Evolutionary conservation across 2,113 vertebrate genomes (phyloP), one percentile per base, ranked within the genome.

Genomic region (Tetrao urogallus): DNA sequence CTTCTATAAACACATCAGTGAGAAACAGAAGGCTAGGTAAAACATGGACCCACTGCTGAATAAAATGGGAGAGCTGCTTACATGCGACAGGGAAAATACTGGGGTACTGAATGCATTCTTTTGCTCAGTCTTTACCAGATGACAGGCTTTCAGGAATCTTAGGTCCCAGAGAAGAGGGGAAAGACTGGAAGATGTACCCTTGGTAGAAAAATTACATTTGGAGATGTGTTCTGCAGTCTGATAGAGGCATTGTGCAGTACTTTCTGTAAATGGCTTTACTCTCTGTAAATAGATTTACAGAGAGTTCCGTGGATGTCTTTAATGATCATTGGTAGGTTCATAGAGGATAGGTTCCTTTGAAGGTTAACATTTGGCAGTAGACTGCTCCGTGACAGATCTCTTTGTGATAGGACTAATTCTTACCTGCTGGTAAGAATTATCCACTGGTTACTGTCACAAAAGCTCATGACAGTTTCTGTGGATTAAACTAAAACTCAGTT

Each of bases 181-280:
- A 56, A 56, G 28, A 30, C 54, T 56, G 54, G 54, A 56, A 52
- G 50, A 52, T 14, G 9, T 25, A 17, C 54, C 54, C 54, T 56
- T 56, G 28, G 54, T 56, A 30, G 28, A 56, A 56, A 56, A 21
- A 5, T 18, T 20, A 11, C 8, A 32, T 64, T 73, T 86, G 36
- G 42, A 48, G 42, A 17, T 19, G 20, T 30, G 21, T 69, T 73
- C 60, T 81, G 48, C 47, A n/a, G 52, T 4, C 25, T 69, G 48
- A 40, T 9, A 7, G 0, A 32, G 21, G 21, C 32, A 25, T 10
- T 28, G 10, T 3, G 1, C 25, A 38, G 36, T 27, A 11, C 22
- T 69, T 28, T 60, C 27, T 65, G 42, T 47, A n/a, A 28, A 63
- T 7, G 58, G 22, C 48, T 79, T 56, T 56, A 32, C 54, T 64